Evolutionary conservation across 2,888 invertebrate genomes (phyloP).

Genomic region (Endotricha flammealis): DNA sequence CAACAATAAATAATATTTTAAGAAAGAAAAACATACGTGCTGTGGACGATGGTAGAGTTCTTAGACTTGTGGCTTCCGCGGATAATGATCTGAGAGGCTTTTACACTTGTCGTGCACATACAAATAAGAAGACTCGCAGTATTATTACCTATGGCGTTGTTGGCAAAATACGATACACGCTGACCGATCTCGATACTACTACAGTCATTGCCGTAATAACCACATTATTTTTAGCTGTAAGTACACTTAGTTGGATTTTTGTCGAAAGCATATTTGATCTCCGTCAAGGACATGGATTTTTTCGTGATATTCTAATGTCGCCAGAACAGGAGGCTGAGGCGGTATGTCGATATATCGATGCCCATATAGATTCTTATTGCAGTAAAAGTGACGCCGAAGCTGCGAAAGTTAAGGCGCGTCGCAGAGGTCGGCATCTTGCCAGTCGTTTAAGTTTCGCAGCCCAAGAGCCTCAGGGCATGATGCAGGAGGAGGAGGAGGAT

Average conservation of each 20-base stretch:
- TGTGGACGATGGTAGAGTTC: conserved; percentile 51
- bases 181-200: conserved; percentile 46
- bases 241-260: conserved; percentile 52
- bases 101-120: conserved; percentile 59
- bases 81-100: conserved; percentile 56
- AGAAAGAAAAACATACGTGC: conserved; percentile 39
- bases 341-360: conserved; percentile 56
- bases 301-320: conserved; percentile 53
- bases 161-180: conserved; percentile 45
- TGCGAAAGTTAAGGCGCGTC: conserved; percentile 51
- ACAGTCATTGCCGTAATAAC: conserved; percentile 52
- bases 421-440: conserved; percentile 36
- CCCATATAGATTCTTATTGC: conserved; percentile 43
- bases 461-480: conserved; percentile 50
- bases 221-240: conserved; percentile 46
- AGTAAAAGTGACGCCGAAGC: conserved; percentile 42
- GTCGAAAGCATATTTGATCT: conserved; percentile 58
- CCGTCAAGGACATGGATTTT: conserved; percentile 60
- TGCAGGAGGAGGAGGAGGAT: conserved; percentile 33
- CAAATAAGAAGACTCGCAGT: conserved; percentile 45
- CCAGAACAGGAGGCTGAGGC: conserved; percentile 59
- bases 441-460: conserved; percentile 43
- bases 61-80: conserved; percentile 46
- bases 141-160: conserved; percentile 64
- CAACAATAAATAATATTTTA: conserved; percentile 28